Base-by-base conservation (phyloP, 1,140 invertebrate species). In the Drosophila ananassae region DNA sequence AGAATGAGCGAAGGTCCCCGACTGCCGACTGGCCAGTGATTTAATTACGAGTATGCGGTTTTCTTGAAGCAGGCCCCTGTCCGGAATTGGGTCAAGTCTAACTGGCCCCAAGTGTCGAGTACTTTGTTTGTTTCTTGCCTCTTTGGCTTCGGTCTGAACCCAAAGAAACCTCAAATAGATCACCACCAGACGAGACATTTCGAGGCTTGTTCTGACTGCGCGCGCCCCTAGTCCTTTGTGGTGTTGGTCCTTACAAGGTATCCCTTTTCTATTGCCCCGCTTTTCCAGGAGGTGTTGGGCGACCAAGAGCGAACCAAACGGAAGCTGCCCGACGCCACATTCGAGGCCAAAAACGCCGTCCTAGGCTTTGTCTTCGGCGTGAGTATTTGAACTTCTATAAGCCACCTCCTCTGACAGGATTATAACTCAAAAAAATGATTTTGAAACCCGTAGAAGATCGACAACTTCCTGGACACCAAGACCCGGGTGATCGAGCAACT, bases 361-460 rank as follows among this genome's bases (percentile, higher is more conserved):
- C 92, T 96, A 73, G 95, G 95, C 89, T 96, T 96, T 91, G 95
- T 96, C 0, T 96, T 96, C 85, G 95, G 95, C 90, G 96, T 96
- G 94, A 96, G 94, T 95, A 92, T 44, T 21, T 44, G 4, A n/a
- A 6, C 10, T 17, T 44, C 41, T 12, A 2, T 12, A 6, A 13
- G 41, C 3, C n/a, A 6, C 39, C 39, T 41, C 5, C 39, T 10
- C 8, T 34, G 2, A 34, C 32, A 34, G 32, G 8, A 10, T 8
- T 3, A 9, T 13, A 17, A 7, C 21, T 41, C 12, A 48, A 28
- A 39, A 56, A 47, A 6, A 48, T 24, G 24, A 52, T 30, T 57
- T 54, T 7, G 5, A 21, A 44, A 30, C 41, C 73, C 69, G 17
- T 71, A 96, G 96, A 96, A 96, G 95, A 93, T 96, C 92, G 95